phyloP scores from a whole-genome alignment of 2,113 vertebrate genomes.

The Mus spicilegus region DNA sequence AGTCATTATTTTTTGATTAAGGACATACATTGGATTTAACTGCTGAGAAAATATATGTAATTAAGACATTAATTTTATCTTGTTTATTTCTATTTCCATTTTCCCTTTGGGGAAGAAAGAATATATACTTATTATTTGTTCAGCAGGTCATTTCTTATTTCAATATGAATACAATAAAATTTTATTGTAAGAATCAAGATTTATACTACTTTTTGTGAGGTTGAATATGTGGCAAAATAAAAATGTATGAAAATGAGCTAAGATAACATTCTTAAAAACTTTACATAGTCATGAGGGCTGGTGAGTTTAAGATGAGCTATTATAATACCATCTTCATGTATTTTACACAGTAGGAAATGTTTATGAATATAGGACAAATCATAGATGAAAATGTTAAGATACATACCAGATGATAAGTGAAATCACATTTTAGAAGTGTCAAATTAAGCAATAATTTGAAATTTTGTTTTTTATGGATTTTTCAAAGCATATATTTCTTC shows the following conservation, averaged over 20 bases:
- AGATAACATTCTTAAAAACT: slow-evolving; percentile 57
- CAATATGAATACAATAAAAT: slow-evolving; percentile 74
- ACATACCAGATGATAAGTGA: background rate
- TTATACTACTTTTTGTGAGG: slow-evolving; percentile 60
- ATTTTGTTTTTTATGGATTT: background rate
- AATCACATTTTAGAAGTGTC: background rate
- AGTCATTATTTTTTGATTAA: slow-evolving; percentile 40
- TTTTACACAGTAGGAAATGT: background rate
- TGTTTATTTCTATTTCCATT: slow-evolving; percentile 67
- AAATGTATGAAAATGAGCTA: slow-evolving; percentile 62
- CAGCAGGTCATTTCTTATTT: slow-evolving; percentile 64
- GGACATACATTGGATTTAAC: slow-evolving; percentile 44
- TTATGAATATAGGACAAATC: background rate
- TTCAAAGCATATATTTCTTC: slow-evolving; percentile 45
- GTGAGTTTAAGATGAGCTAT: slow-evolving; percentile 48
- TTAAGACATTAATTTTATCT: slow-evolving; percentile 70
- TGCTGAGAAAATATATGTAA: slow-evolving; percentile 61
- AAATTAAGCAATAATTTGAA: slow-evolving; percentile 40
- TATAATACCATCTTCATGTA: slow-evolving; percentile 30
- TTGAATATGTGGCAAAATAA: slow-evolving; percentile 67
- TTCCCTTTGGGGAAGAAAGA: slow-evolving; percentile 56
- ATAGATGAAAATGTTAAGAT: background rate
- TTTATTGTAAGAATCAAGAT: slow-evolving; percentile 67
- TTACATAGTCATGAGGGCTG: slow-evolving; percentile 11
- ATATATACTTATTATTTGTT: slow-evolving; percentile 66